Conservation (phyloP, 2,797 vertebrate species). For the Acanthiza pusilla region DNA sequence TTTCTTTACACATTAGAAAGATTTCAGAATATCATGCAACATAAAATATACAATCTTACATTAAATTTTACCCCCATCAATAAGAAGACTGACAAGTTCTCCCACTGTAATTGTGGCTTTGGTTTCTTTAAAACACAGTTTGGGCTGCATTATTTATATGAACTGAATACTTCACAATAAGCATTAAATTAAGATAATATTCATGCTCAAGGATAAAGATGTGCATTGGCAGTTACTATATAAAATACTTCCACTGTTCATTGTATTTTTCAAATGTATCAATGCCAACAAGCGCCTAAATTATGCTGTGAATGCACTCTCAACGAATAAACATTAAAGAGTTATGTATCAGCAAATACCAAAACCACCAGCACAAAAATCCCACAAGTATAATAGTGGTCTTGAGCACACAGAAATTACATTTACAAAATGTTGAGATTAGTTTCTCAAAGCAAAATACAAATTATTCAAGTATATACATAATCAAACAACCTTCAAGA, state of each 20-base stretch:
- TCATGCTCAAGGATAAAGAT: neutral
- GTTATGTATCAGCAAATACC: neutral
- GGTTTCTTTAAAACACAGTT: neutral
- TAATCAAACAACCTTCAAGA: neutral
- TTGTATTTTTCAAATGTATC: slow-evolving; percentile 25
- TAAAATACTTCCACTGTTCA: neutral
- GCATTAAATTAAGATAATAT: slow-evolving; percentile 18
- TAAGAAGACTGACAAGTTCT: neutral
- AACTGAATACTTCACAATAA: neutral
- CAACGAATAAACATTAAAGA: slow-evolving; percentile 16
- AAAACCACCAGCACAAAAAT: slow-evolving; percentile 31
- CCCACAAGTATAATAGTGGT: neutral
- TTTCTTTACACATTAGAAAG: neutral
- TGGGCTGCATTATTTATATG: neutral
- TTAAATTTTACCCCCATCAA: neutral
- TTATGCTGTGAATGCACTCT: neutral
- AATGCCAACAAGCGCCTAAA: neutral
- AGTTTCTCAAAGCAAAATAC: neutral
- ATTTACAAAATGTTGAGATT: neutral
- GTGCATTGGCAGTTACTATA: neutral
- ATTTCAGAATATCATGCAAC: neutral
- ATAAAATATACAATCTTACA: neutral
- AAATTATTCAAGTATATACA: neutral
- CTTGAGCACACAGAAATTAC: neutral
- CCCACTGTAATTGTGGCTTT: neutral